Conservation (phyloP, 2,113 vertebrate genomes). For the Chauna torquata region DNA sequence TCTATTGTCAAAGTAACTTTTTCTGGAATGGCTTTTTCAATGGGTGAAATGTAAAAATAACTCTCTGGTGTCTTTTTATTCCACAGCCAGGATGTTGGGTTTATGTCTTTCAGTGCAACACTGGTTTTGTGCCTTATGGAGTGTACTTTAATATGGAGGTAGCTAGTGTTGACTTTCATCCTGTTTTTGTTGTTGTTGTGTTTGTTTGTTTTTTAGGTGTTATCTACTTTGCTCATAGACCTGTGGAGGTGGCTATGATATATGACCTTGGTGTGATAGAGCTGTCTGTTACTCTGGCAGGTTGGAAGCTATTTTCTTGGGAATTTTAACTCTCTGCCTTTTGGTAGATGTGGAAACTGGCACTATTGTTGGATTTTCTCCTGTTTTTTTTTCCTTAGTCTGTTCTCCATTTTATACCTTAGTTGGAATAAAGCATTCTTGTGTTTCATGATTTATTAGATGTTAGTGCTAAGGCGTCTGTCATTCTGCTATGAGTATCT, state of each 20-base stretch:
- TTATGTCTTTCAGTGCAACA: neutral
- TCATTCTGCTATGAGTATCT: neutral
- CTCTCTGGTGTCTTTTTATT: neutral
- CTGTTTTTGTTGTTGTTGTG: neutral
- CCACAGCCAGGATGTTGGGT: neutral
- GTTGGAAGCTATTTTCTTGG: neutral
- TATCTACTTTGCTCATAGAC: neutral
- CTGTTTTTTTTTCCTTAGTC: neutral
- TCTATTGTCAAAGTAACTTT: neutral
- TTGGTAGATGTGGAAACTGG: neutral
- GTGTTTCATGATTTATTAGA: neutral
- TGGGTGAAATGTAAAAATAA: neutral
- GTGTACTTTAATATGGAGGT: neutral
- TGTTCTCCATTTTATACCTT: neutral
- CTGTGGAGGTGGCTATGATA: neutral
- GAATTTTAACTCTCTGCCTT: neutral
- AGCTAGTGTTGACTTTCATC: neutral
- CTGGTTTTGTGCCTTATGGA: neutral
- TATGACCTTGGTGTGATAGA: neutral
- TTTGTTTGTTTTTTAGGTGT: neutral
- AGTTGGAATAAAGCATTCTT: neutral
- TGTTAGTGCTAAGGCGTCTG: neutral
- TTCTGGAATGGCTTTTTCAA: neutral
- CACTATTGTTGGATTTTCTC: neutral
- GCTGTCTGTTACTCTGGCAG: neutral